These are phyloP conservation scores for Cremastobaeus sp. DNA, from an alignment of 2,888 invertebrate species.

Conservation along the genomic window DNA sequence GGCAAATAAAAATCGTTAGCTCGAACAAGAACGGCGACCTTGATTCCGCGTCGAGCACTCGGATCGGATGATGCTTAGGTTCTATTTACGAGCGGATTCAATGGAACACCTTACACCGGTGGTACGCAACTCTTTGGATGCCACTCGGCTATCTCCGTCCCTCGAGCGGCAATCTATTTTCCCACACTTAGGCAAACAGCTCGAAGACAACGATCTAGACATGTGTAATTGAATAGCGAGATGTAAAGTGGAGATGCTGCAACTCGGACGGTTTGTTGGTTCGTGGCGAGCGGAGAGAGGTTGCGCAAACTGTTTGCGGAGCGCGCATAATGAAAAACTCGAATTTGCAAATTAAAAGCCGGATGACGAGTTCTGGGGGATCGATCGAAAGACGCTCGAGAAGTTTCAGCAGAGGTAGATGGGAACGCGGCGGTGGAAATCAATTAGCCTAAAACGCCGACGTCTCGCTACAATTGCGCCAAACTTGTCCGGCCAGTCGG, in stretches of 20 bases:
- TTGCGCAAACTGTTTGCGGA: too few species aligned
- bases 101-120: conserved; percentile 49
- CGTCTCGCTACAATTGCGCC: too few species aligned
- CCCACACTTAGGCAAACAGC: conserved; percentile 49
- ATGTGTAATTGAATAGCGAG: conserved; percentile 46
- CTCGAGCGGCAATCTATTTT: conserved; percentile 53
- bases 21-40: conserved; percentile 39
- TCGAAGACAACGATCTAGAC: conserved; percentile 49
- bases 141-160: conserved; percentile 51
- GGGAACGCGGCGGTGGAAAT: too few species aligned
- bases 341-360: too few species aligned
- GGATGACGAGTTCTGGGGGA: too few species aligned
- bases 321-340: too few species aligned
- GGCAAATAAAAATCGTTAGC: conserved; percentile 45
- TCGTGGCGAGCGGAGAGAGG: too few species aligned
- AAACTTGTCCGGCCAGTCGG: too few species aligned
- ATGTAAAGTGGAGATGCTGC: conserved; percentile 25
- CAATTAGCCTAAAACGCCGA: too few species aligned
- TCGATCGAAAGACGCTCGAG: too few species aligned
- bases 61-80: conserved; percentile 43
- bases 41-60: conserved; percentile 41
- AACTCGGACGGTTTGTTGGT: too few species aligned
- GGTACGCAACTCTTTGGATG: conserved; percentile 45
- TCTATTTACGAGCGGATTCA: conserved; percentile 41
- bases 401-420: too few species aligned